These are phyloP conservation scores for Lycaon pictus DNA, from an alignment of 2,113 vertebrate genomes.

Conservation along the genomic window DNA sequence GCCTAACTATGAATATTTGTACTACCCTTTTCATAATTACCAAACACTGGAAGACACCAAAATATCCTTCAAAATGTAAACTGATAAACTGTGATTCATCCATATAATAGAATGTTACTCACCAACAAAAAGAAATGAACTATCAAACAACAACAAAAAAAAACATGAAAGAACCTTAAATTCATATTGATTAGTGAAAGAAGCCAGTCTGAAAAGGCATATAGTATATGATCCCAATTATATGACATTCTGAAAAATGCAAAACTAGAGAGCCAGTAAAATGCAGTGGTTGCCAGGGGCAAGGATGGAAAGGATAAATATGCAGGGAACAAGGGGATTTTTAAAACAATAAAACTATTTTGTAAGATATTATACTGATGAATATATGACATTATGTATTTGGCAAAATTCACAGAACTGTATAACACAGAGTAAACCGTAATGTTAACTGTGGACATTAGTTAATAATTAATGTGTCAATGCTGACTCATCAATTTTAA, in stretches of 20 bases:
- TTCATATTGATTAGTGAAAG: slow-evolving; percentile 2
- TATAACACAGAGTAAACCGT: background rate
- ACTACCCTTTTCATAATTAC: background rate
- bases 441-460: background rate
- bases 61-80: background rate
- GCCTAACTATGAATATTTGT: background rate
- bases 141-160: background rate
- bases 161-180: background rate
- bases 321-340: background rate
- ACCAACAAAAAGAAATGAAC: background rate
- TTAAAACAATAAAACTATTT: background rate
- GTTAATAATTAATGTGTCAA: background rate
- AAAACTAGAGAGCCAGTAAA: slow-evolving; percentile 3
- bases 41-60: background rate
- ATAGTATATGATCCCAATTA: background rate
- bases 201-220: slow-evolving; percentile 29
- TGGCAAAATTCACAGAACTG: background rate
- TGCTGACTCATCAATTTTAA: background rate
- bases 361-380: background rate
- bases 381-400: background rate
- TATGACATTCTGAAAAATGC: background rate
- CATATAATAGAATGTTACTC: background rate
- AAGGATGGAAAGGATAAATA: background rate
- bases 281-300: background rate
- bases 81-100: background rate